A percentile compares a stretch with the other conserved stretches of the same genome.
These are phyloP conservation scores for Agonum fuliginosum DNA, from an alignment of 2,888 invertebrate genomes.

Conservation along the genomic window DNA sequence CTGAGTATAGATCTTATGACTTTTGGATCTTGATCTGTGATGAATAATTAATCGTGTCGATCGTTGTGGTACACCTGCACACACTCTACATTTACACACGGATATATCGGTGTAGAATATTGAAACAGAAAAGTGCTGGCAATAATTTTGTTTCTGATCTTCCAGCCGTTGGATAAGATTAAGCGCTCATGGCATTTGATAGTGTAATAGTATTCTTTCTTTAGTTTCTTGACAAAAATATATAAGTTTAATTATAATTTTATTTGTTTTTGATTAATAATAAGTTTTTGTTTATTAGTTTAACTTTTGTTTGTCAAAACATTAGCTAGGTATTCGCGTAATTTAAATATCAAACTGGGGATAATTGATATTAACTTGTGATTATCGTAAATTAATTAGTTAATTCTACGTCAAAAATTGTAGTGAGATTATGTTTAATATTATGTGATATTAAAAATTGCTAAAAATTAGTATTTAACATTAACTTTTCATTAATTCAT, in stretches of 20 bases:
- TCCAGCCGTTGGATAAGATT: neutral
- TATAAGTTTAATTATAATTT: conserved; percentile 17
- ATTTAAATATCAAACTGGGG: conserved; percentile 29
- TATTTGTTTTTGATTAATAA: conserved; percentile 1
- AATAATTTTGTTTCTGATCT: neutral
- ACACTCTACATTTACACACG: conserved; percentile 6
- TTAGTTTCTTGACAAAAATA: conserved; percentile 15
- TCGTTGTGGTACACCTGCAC: conserved; percentile 51
- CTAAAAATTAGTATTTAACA: conserved; percentile 26
- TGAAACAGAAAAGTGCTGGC: conserved; percentile 5
- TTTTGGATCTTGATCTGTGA: conserved; percentile 60
- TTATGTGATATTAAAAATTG: conserved; percentile 37
- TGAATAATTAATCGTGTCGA: conserved; percentile 36
- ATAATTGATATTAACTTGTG: conserved; percentile 38
- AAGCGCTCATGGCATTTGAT: conserved; percentile 33
- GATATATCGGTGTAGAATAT: conserved; percentile 16
- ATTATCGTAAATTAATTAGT: conserved; percentile 12
- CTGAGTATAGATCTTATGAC: conserved; percentile 60
- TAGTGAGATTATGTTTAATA: conserved; percentile 39
- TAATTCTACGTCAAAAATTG: conserved; percentile 29
- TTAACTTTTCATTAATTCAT: neutral
- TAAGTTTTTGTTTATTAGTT: conserved; percentile 16
- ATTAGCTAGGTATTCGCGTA: conserved; percentile 12
- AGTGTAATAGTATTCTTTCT: conserved; percentile 24
- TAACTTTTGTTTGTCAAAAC: conserved; percentile 46